phyloP scores from a whole-genome alignment of 2,113 vertebrate genomes.

The Xyrauchen texanus region DNA sequence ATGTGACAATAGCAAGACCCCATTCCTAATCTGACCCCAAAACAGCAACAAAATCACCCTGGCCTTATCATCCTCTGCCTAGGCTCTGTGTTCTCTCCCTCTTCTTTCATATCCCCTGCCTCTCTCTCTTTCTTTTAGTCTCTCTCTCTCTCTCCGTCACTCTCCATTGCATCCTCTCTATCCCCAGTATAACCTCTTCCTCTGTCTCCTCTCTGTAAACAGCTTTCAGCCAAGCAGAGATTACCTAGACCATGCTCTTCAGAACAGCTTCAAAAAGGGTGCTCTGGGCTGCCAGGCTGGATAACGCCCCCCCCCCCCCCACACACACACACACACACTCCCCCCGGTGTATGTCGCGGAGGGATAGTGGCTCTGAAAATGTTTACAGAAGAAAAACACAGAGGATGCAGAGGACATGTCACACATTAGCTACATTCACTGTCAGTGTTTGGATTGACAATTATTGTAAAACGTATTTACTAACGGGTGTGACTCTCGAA shows the following conservation, averaged over 20 bases:
- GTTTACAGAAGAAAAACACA: constrained; percentile 1
- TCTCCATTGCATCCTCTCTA: constrained; percentile 42
- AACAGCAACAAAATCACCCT: constrained; percentile 48
- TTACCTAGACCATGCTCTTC: constrained; percentile 56
- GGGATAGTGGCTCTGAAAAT: constrained; percentile 26
- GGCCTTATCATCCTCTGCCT: constrained; percentile 49
- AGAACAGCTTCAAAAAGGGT: constrained; percentile 50
- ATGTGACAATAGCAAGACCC: constrained; percentile 49
- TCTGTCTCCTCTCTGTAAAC: constrained; percentile 48
- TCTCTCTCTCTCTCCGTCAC: constrained; percentile 21
- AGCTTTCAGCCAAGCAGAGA: constrained; percentile 53
- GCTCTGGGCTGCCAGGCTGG: constrained; percentile 52
- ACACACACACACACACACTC: neutral
- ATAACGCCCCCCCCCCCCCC: constrained; percentile 40
- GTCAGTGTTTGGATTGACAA: neutral
- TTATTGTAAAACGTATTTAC: no score
- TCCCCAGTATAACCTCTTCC: constrained; percentile 42
- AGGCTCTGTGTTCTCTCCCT: constrained; percentile 40
- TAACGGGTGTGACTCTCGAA: constrained; percentile 3
- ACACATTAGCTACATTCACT: neutral
- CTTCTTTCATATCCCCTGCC: constrained; percentile 43
- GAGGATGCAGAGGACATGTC: constrained; percentile 13
- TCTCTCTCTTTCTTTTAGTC: neutral
- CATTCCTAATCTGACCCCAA: constrained; percentile 41
- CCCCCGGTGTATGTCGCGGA: constrained; percentile 2